Conservation (phyloP, 2,888 invertebrate genomes). For the Tipula unca region DNA sequence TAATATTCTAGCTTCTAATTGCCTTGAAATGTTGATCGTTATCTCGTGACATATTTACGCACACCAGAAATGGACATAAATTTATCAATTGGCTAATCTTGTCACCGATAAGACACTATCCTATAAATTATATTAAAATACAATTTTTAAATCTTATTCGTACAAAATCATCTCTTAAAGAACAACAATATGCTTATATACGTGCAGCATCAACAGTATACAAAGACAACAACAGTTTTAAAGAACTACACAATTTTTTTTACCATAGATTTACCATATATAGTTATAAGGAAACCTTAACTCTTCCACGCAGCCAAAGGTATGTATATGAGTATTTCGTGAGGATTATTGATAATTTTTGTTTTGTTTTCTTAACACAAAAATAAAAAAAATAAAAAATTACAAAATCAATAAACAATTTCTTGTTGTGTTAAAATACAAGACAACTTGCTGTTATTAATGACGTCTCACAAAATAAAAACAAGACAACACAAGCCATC, state of each 20-base stretch:
- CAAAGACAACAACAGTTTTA: not conserved
- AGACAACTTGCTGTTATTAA: conserved; percentile 19
- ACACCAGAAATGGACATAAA: not conserved
- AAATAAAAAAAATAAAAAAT: not conserved
- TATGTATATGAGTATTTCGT: not conserved
- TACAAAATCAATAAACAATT: conserved; percentile 19
- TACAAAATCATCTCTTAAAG: not conserved
- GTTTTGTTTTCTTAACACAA: conserved; percentile 1
- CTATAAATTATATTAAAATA: not conserved
- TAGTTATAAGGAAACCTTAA: not conserved
- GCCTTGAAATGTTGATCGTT: not conserved
- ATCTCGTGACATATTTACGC: not conserved
- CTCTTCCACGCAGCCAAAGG: not conserved
- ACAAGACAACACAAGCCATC: not conserved
- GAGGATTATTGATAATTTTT: conserved; percentile 19
- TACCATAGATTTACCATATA: not conserved
- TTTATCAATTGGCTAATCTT: not conserved
- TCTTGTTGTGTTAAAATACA: conserved; percentile 19
- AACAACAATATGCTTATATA: too few relatives aligned
- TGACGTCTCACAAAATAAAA: conserved; percentile 15
- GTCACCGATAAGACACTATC: not conserved
- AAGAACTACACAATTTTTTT: not conserved
- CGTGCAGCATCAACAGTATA: too few relatives aligned
- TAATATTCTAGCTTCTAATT: not conserved
- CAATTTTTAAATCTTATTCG: not conserved